Base-by-base conservation (phyloP, 2,797 vertebrate genomes). In the Tangara arthus region DNA sequence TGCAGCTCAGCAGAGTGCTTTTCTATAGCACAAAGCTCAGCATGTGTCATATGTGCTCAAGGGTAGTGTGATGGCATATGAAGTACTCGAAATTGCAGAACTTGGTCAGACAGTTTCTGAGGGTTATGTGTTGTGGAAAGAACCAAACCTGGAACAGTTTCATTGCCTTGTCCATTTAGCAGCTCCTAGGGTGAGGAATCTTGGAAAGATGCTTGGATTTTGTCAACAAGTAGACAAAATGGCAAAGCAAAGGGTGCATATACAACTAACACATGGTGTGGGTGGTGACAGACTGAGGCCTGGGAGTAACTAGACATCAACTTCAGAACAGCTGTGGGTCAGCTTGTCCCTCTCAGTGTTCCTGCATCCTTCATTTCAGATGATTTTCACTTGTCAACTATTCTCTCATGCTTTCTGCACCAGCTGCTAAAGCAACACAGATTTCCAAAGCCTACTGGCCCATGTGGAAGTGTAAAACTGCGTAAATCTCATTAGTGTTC, bases 201-300 rank as follows among this genome's bases (percentile, higher is more conserved):
- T 42, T 47, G n/a, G 35, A 55, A 10, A 5, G 1, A 5, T 9
- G 5, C 63, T 65, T 66, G n/a, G 6, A 30, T 85, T 76, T 92
- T 80, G 27, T 28, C 3, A 3, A 50, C 4, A 35, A 39, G 32
- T 12, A 53, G 28, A 12, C 8, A 24, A 72, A 72, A 68, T 11
- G 4, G 32, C 9, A 87, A 56, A 82, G 52, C 0, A 0, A 27
- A 59, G 23, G 0, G 0, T 52, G 0, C 1, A 9, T 53, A 21
- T 2, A 44, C 22, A 37, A 5, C 1, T 42, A 57, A 42, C 2
- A 7, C 0, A 1, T 3, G 7, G 2, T 9, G 9, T 35, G 26
- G 37, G 4, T 55, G 26, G 50, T 39, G 41, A 42, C 27, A 39
- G 12, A n/a, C 14, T 52, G 41, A 39, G 32, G 37, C 6, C 17